These are phyloP conservation scores for Agrotis clavis DNA, from an alignment of 2,888 invertebrate genomes.

Conservation along the genomic window DNA sequence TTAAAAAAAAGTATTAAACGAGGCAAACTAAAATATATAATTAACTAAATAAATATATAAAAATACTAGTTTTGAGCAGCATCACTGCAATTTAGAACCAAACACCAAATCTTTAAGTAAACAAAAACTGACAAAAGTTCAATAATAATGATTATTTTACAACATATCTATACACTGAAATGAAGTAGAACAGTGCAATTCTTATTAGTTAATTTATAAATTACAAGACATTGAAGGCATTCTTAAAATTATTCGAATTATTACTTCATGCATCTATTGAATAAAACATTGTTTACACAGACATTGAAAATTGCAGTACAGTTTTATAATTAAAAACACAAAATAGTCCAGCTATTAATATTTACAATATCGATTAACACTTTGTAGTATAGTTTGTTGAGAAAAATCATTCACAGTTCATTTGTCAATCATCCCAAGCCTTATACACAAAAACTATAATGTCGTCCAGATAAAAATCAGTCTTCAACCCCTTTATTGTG, in stretches of 20 bases:
- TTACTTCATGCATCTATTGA: slow-evolving; percentile 16
- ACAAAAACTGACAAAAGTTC: slow-evolving; percentile 32
- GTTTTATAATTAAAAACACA: slow-evolving; percentile 21
- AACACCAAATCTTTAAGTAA: slow-evolving; percentile 42
- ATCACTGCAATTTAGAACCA: slow-evolving; percentile 51
- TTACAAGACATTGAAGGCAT: slow-evolving; percentile 44
- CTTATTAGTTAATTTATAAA: slow-evolving; percentile 17
- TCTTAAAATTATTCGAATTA: slow-evolving; percentile 39
- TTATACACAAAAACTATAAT: slow-evolving; percentile 39
- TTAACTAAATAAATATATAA: slow-evolving; percentile 54
- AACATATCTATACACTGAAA: slow-evolving; percentile 19
- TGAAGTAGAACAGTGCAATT: slow-evolving; percentile 22
- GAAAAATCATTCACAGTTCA: slow-evolving; percentile 49
- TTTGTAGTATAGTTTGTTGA: slow-evolving; percentile 35
- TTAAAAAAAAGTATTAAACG: slow-evolving; percentile 51
- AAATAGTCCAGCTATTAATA: slow-evolving; percentile 42
- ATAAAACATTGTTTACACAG: slow-evolving; percentile 40
- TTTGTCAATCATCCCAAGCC: slow-evolving; percentile 40
- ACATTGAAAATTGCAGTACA: slow-evolving; percentile 29
- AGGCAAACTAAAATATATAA: slow-evolving; percentile 56
- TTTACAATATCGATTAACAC: slow-evolving; percentile 53
- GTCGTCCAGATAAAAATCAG: slow-evolving; percentile 68
- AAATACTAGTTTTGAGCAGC: slow-evolving; percentile 33
- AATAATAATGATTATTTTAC: not conserved
- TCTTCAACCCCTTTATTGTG: slow-evolving; percentile 67